Conservation (phyloP, 2,113 vertebrate species). For the Jacana jacana region DNA sequence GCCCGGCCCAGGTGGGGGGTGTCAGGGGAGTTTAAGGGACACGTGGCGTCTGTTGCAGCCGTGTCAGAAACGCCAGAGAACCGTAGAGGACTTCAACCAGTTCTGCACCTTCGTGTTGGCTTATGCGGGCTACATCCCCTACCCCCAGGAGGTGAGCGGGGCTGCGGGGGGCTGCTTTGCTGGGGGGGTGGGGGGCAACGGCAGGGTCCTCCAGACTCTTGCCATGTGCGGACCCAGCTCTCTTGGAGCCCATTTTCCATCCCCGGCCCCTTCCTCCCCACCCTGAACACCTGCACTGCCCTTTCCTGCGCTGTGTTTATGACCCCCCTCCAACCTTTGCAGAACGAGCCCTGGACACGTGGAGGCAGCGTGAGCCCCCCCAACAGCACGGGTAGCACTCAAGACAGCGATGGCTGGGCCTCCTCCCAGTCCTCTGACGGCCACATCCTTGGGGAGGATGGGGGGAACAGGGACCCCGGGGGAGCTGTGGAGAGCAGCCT, state of each 20-base stretch:
- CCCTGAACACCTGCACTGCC: background rate
- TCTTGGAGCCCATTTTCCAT: background rate
- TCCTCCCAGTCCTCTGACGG: slow-evolving; percentile 54
- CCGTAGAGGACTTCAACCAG: slow-evolving; percentile 97
- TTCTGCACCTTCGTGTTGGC: slow-evolving; percentile 98
- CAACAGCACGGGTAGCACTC: slow-evolving; percentile 94
- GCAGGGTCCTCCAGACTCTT: background rate
- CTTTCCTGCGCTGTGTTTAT: rapidly evolving
- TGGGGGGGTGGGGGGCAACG: background rate
- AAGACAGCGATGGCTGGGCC: slow-evolving; percentile 92
- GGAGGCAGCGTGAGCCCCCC: slow-evolving; percentile 92
- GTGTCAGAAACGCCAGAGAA: slow-evolving; percentile 80
- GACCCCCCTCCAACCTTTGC: background rate
- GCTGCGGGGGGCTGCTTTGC: background rate
- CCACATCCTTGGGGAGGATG: background rate
- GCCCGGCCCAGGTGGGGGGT: background rate
- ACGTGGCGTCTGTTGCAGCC: slow-evolving; percentile 22
- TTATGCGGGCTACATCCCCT: slow-evolving; percentile 97
- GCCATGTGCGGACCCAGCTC: background rate
- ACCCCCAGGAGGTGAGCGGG: slow-evolving; percentile 87
- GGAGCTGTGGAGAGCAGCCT: background rate
- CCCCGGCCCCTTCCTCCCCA: background rate
- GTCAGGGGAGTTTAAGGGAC: background rate
- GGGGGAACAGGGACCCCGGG: slow-evolving; percentile 12
- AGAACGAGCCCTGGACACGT: slow-evolving; percentile 81